Base-by-base conservation (phyloP, 2,113 vertebrate genomes). In the Gracilinanus agilis region DNA sequence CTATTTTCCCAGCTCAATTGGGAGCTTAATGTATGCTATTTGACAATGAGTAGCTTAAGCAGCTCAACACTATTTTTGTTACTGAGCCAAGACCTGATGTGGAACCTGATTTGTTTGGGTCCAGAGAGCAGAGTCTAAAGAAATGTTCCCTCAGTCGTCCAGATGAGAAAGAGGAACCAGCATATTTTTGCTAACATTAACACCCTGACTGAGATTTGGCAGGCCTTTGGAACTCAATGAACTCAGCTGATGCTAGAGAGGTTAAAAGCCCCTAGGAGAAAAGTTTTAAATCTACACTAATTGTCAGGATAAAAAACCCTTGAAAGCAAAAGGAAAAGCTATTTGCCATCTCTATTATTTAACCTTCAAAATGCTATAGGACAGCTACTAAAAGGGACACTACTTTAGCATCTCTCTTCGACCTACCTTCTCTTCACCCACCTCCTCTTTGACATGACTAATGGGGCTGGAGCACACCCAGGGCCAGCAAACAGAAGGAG, bases 241-340 rank as follows among this genome's bases (percentile, higher is more conserved):
- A 55, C 16, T 83, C 49, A 96, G 89, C 24, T 29, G 44, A 89
- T n/a, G 49, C 95, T 88, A 83, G 90, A 10, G 58, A 91, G 89
- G 91, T 55, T 92, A 93, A 93, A 67, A 4, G 11, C 54, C 83
- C 24, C 24, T 25, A 54, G 21, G 92, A 91, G 53, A 90, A 91
- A 96, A 67, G 29, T 53, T 92, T 93, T 96, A 92, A 40, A 96
- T 92, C 91, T 94, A 92, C 95, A 25, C 54, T 88, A 89, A 92
- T 98, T 93, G 95, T 96, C 96, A 92, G 96, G 96, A 95, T 88
- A 91, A 96, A 90, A 93, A 40, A 40, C 89, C 3, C 11, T 67
- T 55, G 93, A 88, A 96, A 96, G 94, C 61, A 40, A 27, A 21
- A 40, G 40, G 7, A n/a, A 23, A 40, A 83, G 67, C 67, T 83